A percentile compares a stretch with the other conserved stretches of the same genome.
Evolutionary conservation across 2,797 vertebrate genomes (phyloP).

Genomic region (Chiloscyllium punctatum): DNA sequence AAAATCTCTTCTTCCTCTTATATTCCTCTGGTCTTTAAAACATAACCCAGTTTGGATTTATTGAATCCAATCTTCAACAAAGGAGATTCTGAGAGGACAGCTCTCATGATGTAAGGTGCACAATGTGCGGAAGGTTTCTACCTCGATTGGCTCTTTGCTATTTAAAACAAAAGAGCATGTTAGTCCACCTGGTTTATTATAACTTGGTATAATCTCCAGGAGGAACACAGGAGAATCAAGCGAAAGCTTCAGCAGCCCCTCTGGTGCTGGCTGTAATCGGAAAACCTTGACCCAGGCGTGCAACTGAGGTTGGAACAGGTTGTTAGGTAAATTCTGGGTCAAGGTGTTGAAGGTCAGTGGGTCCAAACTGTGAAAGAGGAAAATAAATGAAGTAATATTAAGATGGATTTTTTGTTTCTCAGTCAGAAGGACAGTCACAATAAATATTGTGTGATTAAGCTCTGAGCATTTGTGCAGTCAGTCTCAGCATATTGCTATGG

Average conservation of each 20-base stretch:
- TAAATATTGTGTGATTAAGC: background rate
- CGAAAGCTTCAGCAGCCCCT: no score
- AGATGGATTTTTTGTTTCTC: background rate
- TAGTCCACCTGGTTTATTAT: conserved; percentile 41
- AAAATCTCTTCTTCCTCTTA: background rate
- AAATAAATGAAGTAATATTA: background rate
- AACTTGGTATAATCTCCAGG: conserved; percentile 54
- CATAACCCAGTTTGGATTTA: background rate
- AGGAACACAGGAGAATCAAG: no score
- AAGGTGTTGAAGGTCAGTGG: no score
- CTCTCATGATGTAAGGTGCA: background rate
- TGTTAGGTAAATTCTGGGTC: no score
- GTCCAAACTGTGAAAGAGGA: conserved; percentile 47
- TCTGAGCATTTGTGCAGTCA: background rate
- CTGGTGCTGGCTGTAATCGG: no score
- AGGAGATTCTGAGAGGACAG: background rate
- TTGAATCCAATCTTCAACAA: background rate
- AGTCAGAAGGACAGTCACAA: background rate
- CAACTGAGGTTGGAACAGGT: no score
- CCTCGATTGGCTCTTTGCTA: background rate
- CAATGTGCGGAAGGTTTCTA: background rate
- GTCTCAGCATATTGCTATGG: background rate
- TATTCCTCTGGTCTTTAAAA: background rate
- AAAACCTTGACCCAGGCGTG: no score
- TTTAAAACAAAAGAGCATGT: background rate